Base-by-base conservation (phyloP, 1,140 invertebrate genomes). In the Euschistus heros region DNA sequence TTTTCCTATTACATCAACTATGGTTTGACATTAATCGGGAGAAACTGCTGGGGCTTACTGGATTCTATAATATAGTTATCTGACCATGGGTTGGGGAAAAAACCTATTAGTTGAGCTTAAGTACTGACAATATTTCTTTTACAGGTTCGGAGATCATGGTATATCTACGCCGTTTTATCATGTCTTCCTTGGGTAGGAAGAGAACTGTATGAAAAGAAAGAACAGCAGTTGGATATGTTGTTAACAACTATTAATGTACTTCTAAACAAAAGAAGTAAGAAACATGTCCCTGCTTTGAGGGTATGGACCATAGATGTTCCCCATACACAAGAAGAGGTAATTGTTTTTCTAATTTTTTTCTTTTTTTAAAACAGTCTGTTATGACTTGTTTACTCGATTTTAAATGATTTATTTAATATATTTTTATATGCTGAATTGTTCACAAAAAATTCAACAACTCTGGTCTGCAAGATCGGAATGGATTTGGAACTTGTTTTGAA, bases 131-230 rank as follows among this genome's bases (percentile, higher is more conserved):
- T 50, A 59, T 18, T 44, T n/a, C 42, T 6, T 44, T 66, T 67
- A 44, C 68, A 84, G 81, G 86, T 89, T 27, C 82, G 95, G 66
- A 86, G 92, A 66, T 95, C 98, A 77, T 98, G 93, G 88, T 97
- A 92, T 75, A 90, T 97, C 17, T 97, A 91, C 78, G 88, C 92
- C n/a, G 93, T 98, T 13, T 78, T 99, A 5, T 92, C 91, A 44
- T 88, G 92, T 18, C 75, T 99, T 44, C 96, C 96, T 0, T 98
- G 94, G 93, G 94, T 96, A 46, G 96, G 94, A 0, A 80, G 92
- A 72, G 94, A 98, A 76, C 78, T 99, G 17, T 95, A 93, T 78
- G 94, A 98, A 73, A 98, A 98, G 73, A 97, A 97, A 74, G 93
- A 97, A 76, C 86, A 87, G 69, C 92, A 95, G 62, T 79, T 99